A percentile compares a stretch with the other conserved stretches of the same genome.
These are phyloP conservation scores for Allobates femoralis DNA, from an alignment of 2,797 vertebrate genomes.

Conservation along the genomic window DNA sequence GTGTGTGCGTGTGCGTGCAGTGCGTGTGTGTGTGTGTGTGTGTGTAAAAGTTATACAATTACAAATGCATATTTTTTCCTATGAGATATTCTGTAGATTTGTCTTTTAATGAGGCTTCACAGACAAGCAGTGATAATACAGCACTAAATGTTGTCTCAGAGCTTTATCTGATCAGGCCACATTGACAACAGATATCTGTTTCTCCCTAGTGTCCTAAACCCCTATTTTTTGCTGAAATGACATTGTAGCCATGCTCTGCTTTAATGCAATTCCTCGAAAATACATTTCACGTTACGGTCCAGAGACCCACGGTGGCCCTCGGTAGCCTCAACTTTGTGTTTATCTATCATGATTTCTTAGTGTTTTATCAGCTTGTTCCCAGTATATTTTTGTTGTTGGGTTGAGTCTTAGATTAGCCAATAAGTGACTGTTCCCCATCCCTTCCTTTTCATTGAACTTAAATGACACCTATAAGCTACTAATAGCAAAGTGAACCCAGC, in stretches of 20 bases:
- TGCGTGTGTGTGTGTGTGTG: no score
- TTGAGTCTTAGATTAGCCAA: neutral
- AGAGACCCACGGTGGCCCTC: neutral
- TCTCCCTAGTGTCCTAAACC: neutral
- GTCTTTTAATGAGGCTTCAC: neutral
- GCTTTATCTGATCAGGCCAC: neutral
- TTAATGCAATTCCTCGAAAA: neutral
- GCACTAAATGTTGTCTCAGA: neutral
- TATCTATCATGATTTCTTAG: neutral
- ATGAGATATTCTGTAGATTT: neutral
- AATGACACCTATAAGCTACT: neutral
- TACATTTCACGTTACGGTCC: neutral
- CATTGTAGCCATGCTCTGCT: neutral
- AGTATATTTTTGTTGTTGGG: neutral
- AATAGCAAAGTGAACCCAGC: no score
- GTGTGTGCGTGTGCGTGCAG: no score
- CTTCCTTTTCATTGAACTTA: neutral
- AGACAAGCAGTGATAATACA: constrained; percentile 3
- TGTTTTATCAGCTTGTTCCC: neutral
- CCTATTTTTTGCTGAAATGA: neutral
- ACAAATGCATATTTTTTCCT: constrained; percentile 4
- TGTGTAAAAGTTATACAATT: neutral
- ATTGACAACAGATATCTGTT: neutral
- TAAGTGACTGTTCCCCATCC: neutral
- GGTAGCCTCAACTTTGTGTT: neutral